Evolutionary conservation across 2,113 vertebrate genomes (phyloP).

Genomic region (Gila orcuttii): DNA sequence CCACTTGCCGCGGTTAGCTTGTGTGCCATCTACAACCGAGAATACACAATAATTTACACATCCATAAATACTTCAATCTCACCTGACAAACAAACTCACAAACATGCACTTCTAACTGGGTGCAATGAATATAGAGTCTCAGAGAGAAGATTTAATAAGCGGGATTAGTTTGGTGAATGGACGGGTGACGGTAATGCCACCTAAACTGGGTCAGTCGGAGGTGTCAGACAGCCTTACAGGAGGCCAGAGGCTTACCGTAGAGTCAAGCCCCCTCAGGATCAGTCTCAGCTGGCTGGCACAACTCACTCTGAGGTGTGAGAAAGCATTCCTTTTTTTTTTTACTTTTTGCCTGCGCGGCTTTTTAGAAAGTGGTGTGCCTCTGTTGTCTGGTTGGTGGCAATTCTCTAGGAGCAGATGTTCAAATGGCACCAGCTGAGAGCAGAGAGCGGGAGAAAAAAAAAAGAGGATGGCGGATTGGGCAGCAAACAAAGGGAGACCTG

Average conservation of each 20-base stretch:
- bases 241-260: background rate
- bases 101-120: slow-evolving; percentile 21
- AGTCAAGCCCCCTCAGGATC: slow-evolving; percentile 13
- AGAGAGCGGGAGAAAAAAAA: background rate
- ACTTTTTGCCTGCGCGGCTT: background rate
- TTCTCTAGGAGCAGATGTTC: slow-evolving; percentile 38
- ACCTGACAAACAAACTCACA: slow-evolving; percentile 29
- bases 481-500: slow-evolving; percentile 44
- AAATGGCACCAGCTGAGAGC: slow-evolving; percentile 38
- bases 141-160: background rate
- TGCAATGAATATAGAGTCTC: slow-evolving; percentile 8
- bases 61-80: slow-evolving; percentile 26
- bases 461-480: slow-evolving; percentile 2
- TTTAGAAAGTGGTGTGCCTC: background rate
- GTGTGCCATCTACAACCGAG: background rate
- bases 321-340: background rate
- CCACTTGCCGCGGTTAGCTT: background rate
- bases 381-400: slow-evolving; percentile 5
- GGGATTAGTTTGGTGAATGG: background rate
- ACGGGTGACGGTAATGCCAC: background rate
- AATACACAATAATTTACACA: slow-evolving; percentile 19
- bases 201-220: slow-evolving; percentile 30
- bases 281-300: slow-evolving; percentile 23
- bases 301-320: slow-evolving; percentile 24
- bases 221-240: slow-evolving; percentile 25